These are phyloP conservation scores for Nephotettix cincticeps DNA, from an alignment of 1,140 invertebrate genomes.

Conservation along the genomic window DNA sequence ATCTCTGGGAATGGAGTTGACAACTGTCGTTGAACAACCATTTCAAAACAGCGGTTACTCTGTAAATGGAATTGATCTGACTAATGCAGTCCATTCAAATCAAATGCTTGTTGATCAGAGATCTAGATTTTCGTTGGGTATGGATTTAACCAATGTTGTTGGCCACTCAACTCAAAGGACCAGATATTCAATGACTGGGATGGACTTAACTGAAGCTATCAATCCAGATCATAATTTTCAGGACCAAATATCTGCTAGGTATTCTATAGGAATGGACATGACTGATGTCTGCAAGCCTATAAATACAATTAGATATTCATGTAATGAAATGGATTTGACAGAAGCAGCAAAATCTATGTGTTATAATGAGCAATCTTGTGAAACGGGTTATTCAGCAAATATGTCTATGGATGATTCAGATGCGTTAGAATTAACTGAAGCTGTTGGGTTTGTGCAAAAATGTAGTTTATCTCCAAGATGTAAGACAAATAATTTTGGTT, in stretches of 20 bases:
- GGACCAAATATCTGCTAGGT: too few relatives aligned
- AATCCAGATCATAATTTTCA: too few relatives aligned
- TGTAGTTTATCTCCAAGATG: not conserved
- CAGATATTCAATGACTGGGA: not conserved
- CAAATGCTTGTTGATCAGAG: not conserved
- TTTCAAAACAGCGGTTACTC: not conserved
- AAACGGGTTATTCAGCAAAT: not conserved
- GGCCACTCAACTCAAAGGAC: not conserved
- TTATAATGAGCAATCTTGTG: not conserved
- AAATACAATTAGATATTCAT: too few relatives aligned
- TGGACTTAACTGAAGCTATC: not conserved
- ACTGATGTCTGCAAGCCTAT: too few relatives aligned
- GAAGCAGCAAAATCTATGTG: not conserved
- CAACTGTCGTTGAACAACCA: not conserved
- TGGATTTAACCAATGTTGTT: not conserved
- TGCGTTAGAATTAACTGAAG: not conserved
- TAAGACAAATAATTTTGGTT: not conserved
- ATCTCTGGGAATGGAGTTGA: constrained; percentile 1
- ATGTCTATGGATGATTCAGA: not conserved
- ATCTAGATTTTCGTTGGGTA: not conserved
- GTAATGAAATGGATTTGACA: too few relatives aligned
- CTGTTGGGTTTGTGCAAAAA: not conserved
- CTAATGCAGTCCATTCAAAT: not conserved
- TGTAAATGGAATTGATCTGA: not conserved
- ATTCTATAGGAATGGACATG: too few relatives aligned